phyloP scores from a whole-genome alignment of 1,140 invertebrate genomes.

The Eurosta solidaginis region DNA sequence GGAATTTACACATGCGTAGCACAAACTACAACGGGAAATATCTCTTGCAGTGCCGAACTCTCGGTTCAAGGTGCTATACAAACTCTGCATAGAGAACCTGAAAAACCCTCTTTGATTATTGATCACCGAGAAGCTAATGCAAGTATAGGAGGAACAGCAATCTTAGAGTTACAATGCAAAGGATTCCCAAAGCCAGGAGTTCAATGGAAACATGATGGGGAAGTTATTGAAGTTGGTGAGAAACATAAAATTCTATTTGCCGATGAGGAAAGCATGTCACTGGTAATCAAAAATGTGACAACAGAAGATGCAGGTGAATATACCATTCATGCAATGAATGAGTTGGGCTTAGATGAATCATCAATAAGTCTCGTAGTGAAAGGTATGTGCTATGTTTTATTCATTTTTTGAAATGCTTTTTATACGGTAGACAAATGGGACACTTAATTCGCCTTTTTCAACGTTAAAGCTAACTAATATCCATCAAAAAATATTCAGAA shows the following conservation, averaged over 20 bases:
- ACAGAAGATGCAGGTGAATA: slow-evolving; percentile 85
- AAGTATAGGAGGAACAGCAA: slow-evolving; percentile 86
- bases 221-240: slow-evolving; percentile 78
- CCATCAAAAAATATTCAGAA: no score
- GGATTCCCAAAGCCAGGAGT: slow-evolving; percentile 94
- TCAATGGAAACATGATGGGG: slow-evolving; percentile 84
- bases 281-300: slow-evolving; percentile 88
- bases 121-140: slow-evolving; percentile 78
- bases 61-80: slow-evolving; percentile 87
- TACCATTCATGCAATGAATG: slow-evolving; percentile 82
- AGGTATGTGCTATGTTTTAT: slow-evolving; percentile 49
- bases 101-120: slow-evolving; percentile 75
- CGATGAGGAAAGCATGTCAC: slow-evolving; percentile 87
- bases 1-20: slow-evolving; percentile 94
- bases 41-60: slow-evolving; percentile 90
- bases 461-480: no score
- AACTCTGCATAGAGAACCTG: slow-evolving; percentile 78
- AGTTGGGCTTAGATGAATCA: slow-evolving; percentile 80
- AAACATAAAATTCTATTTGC: slow-evolving; percentile 87
- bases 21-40: slow-evolving; percentile 87
- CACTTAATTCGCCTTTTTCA: no score
- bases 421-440: no score
- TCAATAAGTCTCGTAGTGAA: slow-evolving; percentile 78
- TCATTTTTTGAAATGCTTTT: background rate
- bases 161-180: slow-evolving; percentile 89